Percentiles rank a stretch among this genome's conserved stretches.
phyloP scores from a whole-genome alignment of 2,797 vertebrate genomes.

The Scyliorhinus canicula region DNA sequence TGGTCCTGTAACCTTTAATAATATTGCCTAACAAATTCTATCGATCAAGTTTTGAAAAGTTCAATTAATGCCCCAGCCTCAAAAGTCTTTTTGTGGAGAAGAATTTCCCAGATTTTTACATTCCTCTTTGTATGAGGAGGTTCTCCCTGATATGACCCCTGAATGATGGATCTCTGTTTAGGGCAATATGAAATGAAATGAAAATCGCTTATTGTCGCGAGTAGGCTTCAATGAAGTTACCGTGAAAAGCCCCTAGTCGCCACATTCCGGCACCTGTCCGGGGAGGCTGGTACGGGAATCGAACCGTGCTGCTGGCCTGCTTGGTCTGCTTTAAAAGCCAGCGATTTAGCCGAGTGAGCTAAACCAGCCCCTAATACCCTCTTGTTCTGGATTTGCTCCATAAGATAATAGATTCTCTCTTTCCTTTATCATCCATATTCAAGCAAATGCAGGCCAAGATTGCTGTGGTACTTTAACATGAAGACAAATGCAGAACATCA shows the following conservation, averaged over 20 bases:
- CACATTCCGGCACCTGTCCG: too few relatives aligned
- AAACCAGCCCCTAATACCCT: too few relatives aligned
- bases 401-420: background rate
- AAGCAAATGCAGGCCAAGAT: background rate
- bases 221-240: too few relatives aligned
- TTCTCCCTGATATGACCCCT: background rate
- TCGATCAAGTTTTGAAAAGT: background rate
- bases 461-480: background rate
- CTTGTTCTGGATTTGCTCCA: background rate
- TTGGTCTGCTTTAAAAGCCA: too few relatives aligned
- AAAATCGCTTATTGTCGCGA: too few relatives aligned
- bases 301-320: too few relatives aligned
- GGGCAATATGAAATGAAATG: too few relatives aligned
- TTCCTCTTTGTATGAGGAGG: background rate
- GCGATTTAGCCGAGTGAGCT: too few relatives aligned
- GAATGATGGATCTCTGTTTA: background rate
- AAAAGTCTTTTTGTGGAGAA: background rate
- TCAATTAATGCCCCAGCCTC: background rate
- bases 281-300: too few relatives aligned
- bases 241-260: too few relatives aligned
- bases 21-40: background rate
- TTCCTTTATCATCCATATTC: background rate
- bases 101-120: background rate
- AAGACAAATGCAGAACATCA: background rate
- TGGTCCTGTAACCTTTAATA: background rate